Evolutionary conservation across 92 coral and sea anemone genomes (phyloP), one percentile per base, ranked within the genome.

Genomic region (Epizoanthus fatuus): DNA sequence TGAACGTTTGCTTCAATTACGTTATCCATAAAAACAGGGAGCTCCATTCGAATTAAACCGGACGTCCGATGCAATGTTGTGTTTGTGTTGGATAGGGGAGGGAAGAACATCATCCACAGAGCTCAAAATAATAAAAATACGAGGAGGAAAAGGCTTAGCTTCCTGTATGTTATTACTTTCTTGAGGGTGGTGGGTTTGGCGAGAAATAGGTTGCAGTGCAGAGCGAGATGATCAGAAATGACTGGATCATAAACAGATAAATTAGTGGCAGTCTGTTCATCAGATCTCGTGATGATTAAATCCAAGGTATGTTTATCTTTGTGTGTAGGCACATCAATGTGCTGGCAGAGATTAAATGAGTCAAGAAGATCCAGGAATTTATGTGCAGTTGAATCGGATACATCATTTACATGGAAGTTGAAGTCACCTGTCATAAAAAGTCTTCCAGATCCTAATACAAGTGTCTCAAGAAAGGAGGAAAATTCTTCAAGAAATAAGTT

Each of bases 401-500:
- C 25, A 37, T 35, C 17, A 68, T 68, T 52, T 22, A 68, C 51
- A 38, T 68, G 73, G 42, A 68, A 68, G 40, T 68, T 68, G 14
- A 37, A 68, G 14, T 68, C 73, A 17, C 73, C 73, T n/a, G 73
- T 68, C 15, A 68, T 68, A 16, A 68, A 35, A 49, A 38, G 44
- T 68, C 44, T 68, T 11, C 51, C 51, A 68, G 49, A 37, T 22
- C 25, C 25, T 22, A 22, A 22, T 22, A 22, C 25, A 22, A 22
- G 25, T 22, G 25, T 22, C 25, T 22, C 25, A 22, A 22, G 25
- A 22, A 22, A 22, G 25, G 79, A 53, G 42, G 86, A 55, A 82
- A 82, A 82, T 82, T 82, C 69, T 8, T 82, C 79, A 32, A 82
- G 55, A 52, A 82, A 69, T 35, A 70, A 11, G 32, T 29, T 17